phyloP scores from a whole-genome alignment of 2,113 vertebrate genomes.

The Acanthochromis polyacanthus region DNA sequence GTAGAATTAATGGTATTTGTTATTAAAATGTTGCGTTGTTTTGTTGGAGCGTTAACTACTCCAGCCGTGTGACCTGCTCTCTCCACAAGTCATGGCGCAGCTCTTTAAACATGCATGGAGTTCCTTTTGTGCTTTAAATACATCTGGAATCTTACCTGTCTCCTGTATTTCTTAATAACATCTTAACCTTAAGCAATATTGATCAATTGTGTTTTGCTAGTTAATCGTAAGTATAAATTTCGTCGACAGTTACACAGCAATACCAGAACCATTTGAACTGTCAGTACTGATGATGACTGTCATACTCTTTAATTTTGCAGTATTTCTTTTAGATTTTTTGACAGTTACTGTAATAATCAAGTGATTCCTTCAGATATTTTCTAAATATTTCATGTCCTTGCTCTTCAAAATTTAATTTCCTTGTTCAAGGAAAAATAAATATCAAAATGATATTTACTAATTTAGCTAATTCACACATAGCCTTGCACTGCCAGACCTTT shows the following conservation, averaged over 20 bases:
- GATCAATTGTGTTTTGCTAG: not conserved
- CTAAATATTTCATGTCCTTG: too few species aligned
- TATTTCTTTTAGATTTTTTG: not conserved
- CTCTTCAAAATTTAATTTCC: too few species aligned
- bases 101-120: slow-evolving; percentile 1
- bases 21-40: slow-evolving; percentile 29
- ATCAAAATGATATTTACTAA: too few species aligned
- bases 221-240: not conserved
- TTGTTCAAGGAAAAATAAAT: too few species aligned
- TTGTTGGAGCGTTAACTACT: not conserved
- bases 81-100: not conserved
- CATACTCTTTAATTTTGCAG: not conserved
- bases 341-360: not conserved
- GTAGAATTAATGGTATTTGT: slow-evolving; percentile 47
- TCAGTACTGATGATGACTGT: not conserved
- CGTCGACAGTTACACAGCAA: not conserved
- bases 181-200: not conserved
- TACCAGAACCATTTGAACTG: not conserved
- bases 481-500: too few species aligned
- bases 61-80: slow-evolving; percentile 12
- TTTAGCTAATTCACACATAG: too few species aligned
- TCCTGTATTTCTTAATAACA: slow-evolving; percentile 2
- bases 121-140: not conserved
- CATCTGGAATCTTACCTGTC: not conserved
- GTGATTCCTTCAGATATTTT: not conserved